Evolutionary conservation across 2,797 vertebrate species (phyloP).

Genomic region (Poeciliopsis paucimaculata): DNA sequence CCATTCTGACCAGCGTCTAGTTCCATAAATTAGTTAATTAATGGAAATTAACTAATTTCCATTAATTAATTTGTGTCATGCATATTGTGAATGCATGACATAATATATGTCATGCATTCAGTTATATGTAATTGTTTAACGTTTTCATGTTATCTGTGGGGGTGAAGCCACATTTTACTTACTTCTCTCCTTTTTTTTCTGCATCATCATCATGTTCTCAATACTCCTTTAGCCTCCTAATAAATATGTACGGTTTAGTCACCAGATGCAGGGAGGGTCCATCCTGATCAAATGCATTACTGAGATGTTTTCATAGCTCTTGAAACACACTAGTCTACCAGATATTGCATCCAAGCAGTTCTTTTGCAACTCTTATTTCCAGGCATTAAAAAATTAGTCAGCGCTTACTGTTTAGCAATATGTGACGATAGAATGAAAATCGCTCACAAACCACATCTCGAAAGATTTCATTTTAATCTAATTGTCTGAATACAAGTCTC

Average conservation of each 20-base stretch:
- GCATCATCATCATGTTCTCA: not conserved
- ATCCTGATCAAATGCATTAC: not conserved
- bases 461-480: too few relatives aligned
- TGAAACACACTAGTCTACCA: not conserved
- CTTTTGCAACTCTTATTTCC: not conserved
- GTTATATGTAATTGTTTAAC: not conserved
- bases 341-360: too few relatives aligned
- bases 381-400: not conserved
- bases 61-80: too few relatives aligned
- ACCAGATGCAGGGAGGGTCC: not conserved
- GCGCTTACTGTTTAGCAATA: not conserved
- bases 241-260: not conserved
- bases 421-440: not conserved
- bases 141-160: not conserved
- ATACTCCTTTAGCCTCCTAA: not conserved
- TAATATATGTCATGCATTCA: not conserved
- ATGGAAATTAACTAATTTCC: too few relatives aligned
- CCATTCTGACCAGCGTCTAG: too few relatives aligned
- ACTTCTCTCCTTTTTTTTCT: not conserved
- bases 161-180: not conserved
- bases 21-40: too few relatives aligned
- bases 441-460: too few relatives aligned
- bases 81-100: too few relatives aligned
- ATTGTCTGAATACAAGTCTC: too few relatives aligned
- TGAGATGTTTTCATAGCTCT: too few relatives aligned